Percentiles rank a stretch among this genome's conserved stretches.
Evolutionary conservation across 2,113 vertebrate species (phyloP).

Genomic region (Lepus timidus): DNA sequence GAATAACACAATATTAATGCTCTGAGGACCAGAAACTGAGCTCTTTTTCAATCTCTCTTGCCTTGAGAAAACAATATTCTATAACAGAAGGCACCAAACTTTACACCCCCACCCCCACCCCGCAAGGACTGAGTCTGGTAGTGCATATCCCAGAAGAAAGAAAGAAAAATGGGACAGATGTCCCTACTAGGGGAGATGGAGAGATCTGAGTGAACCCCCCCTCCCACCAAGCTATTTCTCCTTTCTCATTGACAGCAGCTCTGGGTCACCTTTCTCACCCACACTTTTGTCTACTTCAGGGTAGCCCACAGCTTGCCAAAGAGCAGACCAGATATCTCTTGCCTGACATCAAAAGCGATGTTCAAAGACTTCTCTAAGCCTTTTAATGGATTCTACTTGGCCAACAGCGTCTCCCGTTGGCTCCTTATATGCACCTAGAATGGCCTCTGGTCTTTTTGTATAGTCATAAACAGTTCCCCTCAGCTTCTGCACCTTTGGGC

Average conservation of each 20-base stretch:
- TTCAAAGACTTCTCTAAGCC: neutral
- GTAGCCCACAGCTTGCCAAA: neutral
- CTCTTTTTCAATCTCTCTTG: neutral
- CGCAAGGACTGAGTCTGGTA: neutral
- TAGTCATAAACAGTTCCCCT: neutral
- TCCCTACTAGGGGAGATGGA: neutral
- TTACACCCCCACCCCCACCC: neutral
- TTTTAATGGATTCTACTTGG: neutral
- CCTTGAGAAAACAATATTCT: neutral
- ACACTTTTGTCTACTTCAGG: slow-evolving; percentile 37
- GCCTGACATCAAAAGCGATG: neutral
- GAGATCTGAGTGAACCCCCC: neutral
- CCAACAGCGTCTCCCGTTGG: neutral
- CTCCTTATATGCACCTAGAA: neutral
- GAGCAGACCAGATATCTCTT: neutral
- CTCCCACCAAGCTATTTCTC: neutral
- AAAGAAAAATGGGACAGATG: neutral
- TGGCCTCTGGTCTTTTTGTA: neutral
- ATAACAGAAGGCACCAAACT: neutral
- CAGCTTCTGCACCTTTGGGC: neutral
- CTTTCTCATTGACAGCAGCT: neutral
- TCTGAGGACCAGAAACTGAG: neutral
- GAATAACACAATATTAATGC: neutral
- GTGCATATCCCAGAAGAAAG: neutral
- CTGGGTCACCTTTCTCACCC: neutral